These are phyloP conservation scores for Bucco capensis DNA, from an alignment of 2,113 vertebrate species.

Conservation along the genomic window DNA sequence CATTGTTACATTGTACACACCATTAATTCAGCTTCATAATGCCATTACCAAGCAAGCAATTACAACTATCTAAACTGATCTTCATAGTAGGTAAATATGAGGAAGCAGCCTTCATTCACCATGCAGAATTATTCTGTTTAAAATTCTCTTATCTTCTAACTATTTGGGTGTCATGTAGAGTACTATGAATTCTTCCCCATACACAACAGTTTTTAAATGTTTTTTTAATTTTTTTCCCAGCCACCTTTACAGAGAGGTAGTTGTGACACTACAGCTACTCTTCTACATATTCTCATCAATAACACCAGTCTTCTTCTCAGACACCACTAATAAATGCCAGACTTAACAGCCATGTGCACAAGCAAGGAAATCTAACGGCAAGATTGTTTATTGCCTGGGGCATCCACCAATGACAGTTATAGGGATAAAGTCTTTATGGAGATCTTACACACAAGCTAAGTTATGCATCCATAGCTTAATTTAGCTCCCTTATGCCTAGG, in stretches of 20 bases:
- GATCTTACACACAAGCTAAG: neutral
- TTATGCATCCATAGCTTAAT: neutral
- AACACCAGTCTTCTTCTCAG: neutral
- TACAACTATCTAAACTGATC: neutral
- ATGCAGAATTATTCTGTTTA: neutral
- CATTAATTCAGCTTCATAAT: constrained; percentile 26
- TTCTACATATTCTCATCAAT: neutral
- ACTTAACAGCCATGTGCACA: neutral
- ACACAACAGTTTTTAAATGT: neutral
- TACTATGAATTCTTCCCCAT: neutral
- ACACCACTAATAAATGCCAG: neutral
- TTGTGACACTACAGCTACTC: neutral
- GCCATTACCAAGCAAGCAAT: neutral
- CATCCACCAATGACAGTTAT: neutral
- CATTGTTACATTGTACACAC: neutral
- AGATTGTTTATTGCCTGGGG: neutral
- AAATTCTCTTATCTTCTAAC: neutral
- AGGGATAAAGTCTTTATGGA: neutral
- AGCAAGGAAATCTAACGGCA: neutral
- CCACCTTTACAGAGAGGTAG: neutral
- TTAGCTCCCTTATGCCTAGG: constrained; percentile 10
- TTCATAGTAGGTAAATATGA: neutral
- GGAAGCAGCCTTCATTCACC: neutral
- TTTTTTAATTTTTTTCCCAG: neutral
- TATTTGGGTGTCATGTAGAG: neutral